A percentile compares a stretch with the other conserved stretches of the same genome.
phyloP scores from a whole-genome alignment of 2,113 vertebrate genomes.

The Gymnogyps californianus region DNA sequence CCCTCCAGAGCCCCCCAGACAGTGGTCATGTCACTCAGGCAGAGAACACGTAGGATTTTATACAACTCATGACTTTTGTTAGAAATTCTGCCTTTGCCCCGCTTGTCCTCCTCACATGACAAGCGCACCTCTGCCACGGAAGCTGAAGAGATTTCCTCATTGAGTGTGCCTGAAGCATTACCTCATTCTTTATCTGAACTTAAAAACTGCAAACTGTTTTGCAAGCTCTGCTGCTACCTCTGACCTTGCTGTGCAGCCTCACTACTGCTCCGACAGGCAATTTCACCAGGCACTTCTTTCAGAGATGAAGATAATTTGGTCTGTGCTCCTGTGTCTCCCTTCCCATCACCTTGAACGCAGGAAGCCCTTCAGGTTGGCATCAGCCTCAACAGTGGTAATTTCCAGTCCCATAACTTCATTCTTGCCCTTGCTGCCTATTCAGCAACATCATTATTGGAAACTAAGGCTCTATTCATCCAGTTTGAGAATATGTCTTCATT shows the following conservation, averaged over 20 bases:
- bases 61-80: background rate
- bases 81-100: background rate
- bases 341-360: background rate
- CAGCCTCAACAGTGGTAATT: background rate
- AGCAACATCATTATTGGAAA: slow-evolving; percentile 56
- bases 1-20: background rate
- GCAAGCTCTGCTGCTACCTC: background rate
- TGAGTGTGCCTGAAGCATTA: background rate
- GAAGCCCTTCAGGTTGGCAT: slow-evolving; percentile 19
- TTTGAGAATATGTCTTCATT: slow-evolving; percentile 55
- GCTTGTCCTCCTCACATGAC: background rate
- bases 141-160: background rate
- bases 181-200: background rate
- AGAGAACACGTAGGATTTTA: background rate
- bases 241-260: background rate
- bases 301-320: background rate
- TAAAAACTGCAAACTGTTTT: background rate
- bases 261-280: background rate
- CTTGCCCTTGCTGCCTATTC: slow-evolving; percentile 20
- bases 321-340: background rate
- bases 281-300: background rate
- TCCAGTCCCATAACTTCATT: slow-evolving; percentile 32
- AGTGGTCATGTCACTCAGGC: background rate
- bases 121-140: background rate
- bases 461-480: slow-evolving; percentile 51